These are phyloP conservation scores for Scaptomyza montana DNA, from an alignment of 1,140 invertebrate genomes.

Conservation along the genomic window DNA sequence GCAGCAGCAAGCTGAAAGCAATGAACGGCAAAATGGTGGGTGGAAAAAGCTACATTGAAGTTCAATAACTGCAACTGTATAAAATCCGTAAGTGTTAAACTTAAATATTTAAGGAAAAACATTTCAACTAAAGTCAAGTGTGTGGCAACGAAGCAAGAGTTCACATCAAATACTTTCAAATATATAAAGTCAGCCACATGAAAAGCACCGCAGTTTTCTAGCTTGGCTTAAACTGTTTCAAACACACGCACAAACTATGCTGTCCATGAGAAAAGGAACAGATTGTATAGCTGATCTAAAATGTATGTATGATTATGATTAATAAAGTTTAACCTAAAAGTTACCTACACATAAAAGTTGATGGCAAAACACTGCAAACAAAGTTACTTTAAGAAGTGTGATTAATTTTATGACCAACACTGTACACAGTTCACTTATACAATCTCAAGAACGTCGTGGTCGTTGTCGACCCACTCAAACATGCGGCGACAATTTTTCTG, in stretches of 20 bases:
- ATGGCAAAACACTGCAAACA: neutral
- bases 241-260: constrained; percentile 2
- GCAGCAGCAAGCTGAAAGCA: too few species aligned
- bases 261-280: neutral
- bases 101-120: neutral
- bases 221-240: constrained; percentile 1
- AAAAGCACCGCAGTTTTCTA: neutral
- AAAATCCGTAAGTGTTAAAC: constrained; percentile 17
- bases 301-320: too few species aligned
- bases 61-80: constrained; percentile 40
- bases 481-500: constrained; percentile 73
- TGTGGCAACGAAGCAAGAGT: constrained; percentile 2
- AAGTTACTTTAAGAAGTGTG: neutral
- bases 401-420: neutral
- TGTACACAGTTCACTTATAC: neutral
- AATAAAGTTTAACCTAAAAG: too few species aligned
- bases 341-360: too few species aligned
- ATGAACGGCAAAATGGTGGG: neutral
- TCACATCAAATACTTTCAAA: constrained; percentile 52
- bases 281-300: too few species aligned
- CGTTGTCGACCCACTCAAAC: constrained; percentile 50
- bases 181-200: constrained; percentile 45
- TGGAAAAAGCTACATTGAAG: neutral
- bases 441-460: constrained; percentile 5
- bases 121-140: neutral